phyloP scores from a whole-genome alignment of 2,888 invertebrate genomes.

The Apoda limacodes region DNA sequence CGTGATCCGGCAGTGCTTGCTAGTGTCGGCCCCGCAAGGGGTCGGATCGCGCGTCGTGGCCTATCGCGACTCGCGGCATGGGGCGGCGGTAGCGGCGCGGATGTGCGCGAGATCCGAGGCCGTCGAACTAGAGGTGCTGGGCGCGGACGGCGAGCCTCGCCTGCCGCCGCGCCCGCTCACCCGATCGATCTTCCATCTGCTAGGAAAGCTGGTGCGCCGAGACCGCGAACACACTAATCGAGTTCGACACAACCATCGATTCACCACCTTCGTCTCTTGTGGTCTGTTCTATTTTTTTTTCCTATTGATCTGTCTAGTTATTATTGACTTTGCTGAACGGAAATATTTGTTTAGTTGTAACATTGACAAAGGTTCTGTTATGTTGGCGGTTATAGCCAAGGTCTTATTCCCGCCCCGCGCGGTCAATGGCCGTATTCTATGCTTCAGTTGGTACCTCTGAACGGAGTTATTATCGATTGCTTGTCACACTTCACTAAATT shows the following conservation, averaged over 20 bases:
- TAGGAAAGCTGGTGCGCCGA: conserved; percentile 72
- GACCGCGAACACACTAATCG: conserved; percentile 56
- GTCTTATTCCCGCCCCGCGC: conserved; percentile 50
- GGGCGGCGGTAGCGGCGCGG: conserved; percentile 78
- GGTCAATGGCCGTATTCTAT: conserved; percentile 57
- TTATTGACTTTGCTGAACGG: too few species aligned
- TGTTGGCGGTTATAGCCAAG: too few species aligned
- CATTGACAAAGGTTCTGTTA: too few species aligned
- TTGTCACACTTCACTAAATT: too few species aligned
- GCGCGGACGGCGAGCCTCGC: conserved; percentile 80
- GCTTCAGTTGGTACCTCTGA: conserved; percentile 40
- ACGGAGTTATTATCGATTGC: conserved; percentile 53
- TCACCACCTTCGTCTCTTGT: conserved; percentile 63
- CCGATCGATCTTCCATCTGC: conserved; percentile 74
- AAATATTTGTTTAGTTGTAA: too few species aligned
- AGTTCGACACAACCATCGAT: conserved; percentile 69
- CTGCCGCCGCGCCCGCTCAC: conserved; percentile 77
- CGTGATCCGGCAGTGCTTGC: conserved; percentile 30
- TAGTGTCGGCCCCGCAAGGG: conserved; percentile 34
- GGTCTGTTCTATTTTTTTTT: too few species aligned
- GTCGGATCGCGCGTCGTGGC: conserved; percentile 30
- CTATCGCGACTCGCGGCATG: conserved; percentile 76
- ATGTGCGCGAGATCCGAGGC: conserved; percentile 85
- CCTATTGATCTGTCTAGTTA: too few species aligned
- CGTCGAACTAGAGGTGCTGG: conserved; percentile 83